Conservation (phyloP, 92 coral and sea anemone species). For the Anthopleura xanthogrammica region DNA sequence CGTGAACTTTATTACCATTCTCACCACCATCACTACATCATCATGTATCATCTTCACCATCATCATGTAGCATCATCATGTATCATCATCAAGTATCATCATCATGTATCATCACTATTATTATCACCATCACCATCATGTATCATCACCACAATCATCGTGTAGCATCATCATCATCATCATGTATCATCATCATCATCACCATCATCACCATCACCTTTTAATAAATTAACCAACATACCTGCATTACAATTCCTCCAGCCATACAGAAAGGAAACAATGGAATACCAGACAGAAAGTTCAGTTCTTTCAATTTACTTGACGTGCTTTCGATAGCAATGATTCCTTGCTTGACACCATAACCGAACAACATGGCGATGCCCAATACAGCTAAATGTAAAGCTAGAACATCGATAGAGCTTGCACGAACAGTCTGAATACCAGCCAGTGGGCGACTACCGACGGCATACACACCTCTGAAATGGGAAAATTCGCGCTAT, state of each 20-base stretch:
- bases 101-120: not conserved
- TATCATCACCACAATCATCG: too few species aligned
- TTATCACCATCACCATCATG: not conserved
- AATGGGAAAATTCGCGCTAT: not conserved
- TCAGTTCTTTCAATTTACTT: constrained; percentile 57
- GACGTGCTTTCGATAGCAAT: constrained; percentile 75
- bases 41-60: not conserved
- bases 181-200: not conserved
- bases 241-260: constrained; percentile 78
- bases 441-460: constrained; percentile 80
- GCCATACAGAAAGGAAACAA: constrained; percentile 83
- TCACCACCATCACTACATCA: too few species aligned
- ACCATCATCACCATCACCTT: not conserved
- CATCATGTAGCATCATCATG: not conserved
- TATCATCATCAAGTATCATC: not conserved
- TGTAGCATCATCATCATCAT: too few species aligned
- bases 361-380: constrained; percentile 77
- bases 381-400: constrained; percentile 70
- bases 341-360: constrained; percentile 59
- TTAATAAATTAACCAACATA: not conserved
- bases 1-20: too few species aligned
- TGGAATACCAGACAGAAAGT: constrained; percentile 76
- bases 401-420: constrained; percentile 82
- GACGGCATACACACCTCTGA: constrained; percentile 76
- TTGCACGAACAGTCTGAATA: constrained; percentile 75